Evolutionary conservation across 2,113 vertebrate genomes (phyloP), one percentile per base, ranked within the genome.

Genomic region (Panurus biarmicus): DNA sequence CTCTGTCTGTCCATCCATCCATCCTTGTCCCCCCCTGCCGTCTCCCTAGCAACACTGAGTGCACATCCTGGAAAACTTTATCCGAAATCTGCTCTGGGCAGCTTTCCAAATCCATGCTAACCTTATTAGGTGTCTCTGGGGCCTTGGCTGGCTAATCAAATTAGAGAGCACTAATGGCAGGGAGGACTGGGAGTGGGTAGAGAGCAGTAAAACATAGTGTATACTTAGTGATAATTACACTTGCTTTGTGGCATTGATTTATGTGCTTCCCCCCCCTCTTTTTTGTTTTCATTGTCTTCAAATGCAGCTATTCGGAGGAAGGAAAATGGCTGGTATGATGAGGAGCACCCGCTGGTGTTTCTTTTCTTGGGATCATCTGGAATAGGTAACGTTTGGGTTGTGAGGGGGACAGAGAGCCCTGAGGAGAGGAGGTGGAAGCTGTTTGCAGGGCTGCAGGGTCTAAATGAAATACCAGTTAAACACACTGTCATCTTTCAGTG

Each of bases 241-340:
- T 97, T 92, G 96, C 97, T 98, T 97, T 97, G 96, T 98, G 98
- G 92, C 98, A 98, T 97, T 97, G 98, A 98, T 98, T 98, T 98
- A 98, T 98, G 96, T 97, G 97, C 98, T 97, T 86, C 72, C 57
- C 71, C 71, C 42, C 28, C 66, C 50, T 22, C 77, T 18, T 10
- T 95, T 92, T 95, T 96, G 70, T 97, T 93, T 91, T 81, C 23
- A 4, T 66, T 87, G 86, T 96, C 93, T 96, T 90, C 87, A 74
- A 83, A 91, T 25, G 4, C 95, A 99, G 99, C 99, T 7, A 99
- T 99, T 96, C 98, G 99, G 95, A 98, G 99, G 94, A 99, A 99
- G 96, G 99, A 99, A 96, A 99, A 99, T n/a, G 99, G 99, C 81
- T 99, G 99, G 99, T 99, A 99, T 1, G 98, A 99, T 9, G 99